Percentiles rank a stretch among this genome's conserved stretches.
Conservation (phyloP, 2,888 invertebrate species). For the Helobdella robusta region DNA sequence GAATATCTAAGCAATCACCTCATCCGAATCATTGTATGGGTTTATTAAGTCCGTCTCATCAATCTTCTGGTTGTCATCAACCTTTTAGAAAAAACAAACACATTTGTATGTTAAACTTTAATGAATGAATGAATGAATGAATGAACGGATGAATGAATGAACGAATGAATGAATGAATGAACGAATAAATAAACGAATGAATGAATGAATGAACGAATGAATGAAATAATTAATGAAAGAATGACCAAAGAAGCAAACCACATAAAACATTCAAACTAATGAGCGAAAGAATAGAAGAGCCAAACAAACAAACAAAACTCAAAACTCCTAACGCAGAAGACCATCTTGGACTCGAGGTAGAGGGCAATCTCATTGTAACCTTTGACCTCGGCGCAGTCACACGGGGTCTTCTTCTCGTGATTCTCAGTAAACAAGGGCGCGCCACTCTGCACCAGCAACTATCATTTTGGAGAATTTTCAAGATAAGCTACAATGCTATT, state of each 20-base stretch:
- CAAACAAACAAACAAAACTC: not conserved
- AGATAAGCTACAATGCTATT: no score
- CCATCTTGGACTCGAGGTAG: constrained; percentile 61
- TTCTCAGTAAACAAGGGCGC: constrained; percentile 60
- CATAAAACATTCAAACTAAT: not conserved
- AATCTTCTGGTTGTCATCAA: constrained; percentile 28
- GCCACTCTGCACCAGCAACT: constrained; percentile 56
- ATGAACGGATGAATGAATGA: not conserved
- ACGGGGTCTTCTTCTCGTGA: constrained; percentile 58
- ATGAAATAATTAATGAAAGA: not conserved
- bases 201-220: not conserved
- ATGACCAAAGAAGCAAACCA: not conserved
- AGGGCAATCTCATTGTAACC: constrained; percentile 58
- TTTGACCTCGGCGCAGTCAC: constrained; percentile 58
- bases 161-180: not conserved
- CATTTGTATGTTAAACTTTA: not conserved
- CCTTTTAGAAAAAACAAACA: constrained; percentile 12
- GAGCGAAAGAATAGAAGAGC: not conserved
- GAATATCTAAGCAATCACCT: constrained; percentile 28
- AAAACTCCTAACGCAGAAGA: constrained; percentile 52
- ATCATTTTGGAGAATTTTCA: no score
- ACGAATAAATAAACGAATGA: not conserved
- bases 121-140: not conserved
- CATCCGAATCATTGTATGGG: constrained; percentile 35
- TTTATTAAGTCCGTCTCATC: constrained; percentile 34